Evolutionary conservation across 2,888 invertebrate species (phyloP).

Genomic region (Drosophila nr. perissopoda): DNA sequence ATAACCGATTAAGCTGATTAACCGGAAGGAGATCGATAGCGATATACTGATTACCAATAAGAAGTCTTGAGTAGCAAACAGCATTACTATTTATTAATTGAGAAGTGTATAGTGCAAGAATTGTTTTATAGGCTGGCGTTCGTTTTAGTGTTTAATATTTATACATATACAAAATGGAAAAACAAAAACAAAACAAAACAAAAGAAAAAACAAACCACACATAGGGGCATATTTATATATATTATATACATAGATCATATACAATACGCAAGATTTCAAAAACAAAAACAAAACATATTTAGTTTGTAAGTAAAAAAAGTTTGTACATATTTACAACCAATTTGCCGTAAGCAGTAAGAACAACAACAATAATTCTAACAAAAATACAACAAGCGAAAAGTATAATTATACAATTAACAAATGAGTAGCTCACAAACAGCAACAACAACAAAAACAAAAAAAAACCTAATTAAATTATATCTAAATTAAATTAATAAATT

Average conservation of each 20-base stretch:
- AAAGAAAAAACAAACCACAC: slow-evolving; percentile 52
- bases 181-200: slow-evolving; percentile 21
- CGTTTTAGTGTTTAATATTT: slow-evolving; percentile 78
- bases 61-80: slow-evolving; percentile 64
- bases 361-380: slow-evolving; percentile 57
- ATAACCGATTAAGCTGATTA: slow-evolving; percentile 3
- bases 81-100: slow-evolving; percentile 79
- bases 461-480: slow-evolving; percentile 50
- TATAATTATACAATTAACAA: slow-evolving; percentile 68
- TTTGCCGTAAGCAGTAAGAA: slow-evolving; percentile 66
- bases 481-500: slow-evolving; percentile 69
- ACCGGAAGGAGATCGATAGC: slow-evolving; percentile 8
- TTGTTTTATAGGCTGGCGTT: slow-evolving; percentile 76
- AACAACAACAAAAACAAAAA: slow-evolving; percentile 3
- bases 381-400: slow-evolving; percentile 41
- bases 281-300: slow-evolving; percentile 44
- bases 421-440: slow-evolving; percentile 54
- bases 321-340: slow-evolving; percentile 81
- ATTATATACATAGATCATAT: slow-evolving; percentile 65
- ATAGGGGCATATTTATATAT: slow-evolving; percentile 64
- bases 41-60: slow-evolving; percentile 35
- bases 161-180: slow-evolving; percentile 69
- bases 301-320: slow-evolving; percentile 53
- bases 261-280: slow-evolving; percentile 47
- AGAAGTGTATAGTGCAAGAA: slow-evolving; percentile 69